Conservation (phyloP, 2,113 vertebrate species). For the Engystomops pustulosus region DNA sequence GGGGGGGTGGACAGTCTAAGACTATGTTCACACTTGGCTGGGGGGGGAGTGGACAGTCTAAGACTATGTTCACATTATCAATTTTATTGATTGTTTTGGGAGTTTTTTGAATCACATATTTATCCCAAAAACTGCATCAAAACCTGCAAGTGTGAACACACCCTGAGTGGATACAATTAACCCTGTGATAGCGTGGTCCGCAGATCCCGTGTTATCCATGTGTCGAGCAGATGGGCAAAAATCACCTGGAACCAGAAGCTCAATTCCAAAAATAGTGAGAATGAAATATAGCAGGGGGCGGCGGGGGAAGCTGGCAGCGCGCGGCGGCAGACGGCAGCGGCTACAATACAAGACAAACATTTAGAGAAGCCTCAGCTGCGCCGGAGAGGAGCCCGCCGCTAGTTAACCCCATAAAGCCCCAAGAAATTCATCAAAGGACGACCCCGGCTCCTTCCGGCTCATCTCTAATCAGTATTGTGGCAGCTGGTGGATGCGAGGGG, state of each 20-base stretch:
- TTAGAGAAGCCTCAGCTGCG: slow-evolving; percentile 88
- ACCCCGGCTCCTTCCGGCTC: slow-evolving; percentile 68
- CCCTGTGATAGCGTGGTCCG: too few species aligned
- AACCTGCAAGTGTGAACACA: too few species aligned
- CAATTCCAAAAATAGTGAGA: slow-evolving; percentile 87
- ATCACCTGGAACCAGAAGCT: slow-evolving; percentile 89
- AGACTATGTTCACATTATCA: too few species aligned
- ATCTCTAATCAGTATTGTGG: slow-evolving; percentile 63
- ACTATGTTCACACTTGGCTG: too few species aligned
- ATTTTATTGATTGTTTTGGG: too few species aligned
- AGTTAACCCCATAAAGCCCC: slow-evolving; percentile 84
- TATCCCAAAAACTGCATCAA: too few species aligned
- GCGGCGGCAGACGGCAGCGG: slow-evolving; percentile 85
- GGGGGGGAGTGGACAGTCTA: too few species aligned
- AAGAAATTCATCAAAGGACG: slow-evolving; percentile 81
- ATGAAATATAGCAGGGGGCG: slow-evolving; percentile 82
- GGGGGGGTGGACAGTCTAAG: too few species aligned
- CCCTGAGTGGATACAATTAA: too few species aligned
- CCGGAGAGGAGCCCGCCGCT: slow-evolving; percentile 84
- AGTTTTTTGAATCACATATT: too few species aligned
- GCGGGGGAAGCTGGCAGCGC: slow-evolving; percentile 82
- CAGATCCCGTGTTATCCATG: slow-evolving; percentile 73
- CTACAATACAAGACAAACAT: slow-evolving; percentile 90
- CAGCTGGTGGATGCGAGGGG: slow-evolving; percentile 12
- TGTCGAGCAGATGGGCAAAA: slow-evolving; percentile 87